Evolutionary conservation across 2,797 vertebrate genomes (phyloP).

Genomic region (Thripadectes ignobilis): DNA sequence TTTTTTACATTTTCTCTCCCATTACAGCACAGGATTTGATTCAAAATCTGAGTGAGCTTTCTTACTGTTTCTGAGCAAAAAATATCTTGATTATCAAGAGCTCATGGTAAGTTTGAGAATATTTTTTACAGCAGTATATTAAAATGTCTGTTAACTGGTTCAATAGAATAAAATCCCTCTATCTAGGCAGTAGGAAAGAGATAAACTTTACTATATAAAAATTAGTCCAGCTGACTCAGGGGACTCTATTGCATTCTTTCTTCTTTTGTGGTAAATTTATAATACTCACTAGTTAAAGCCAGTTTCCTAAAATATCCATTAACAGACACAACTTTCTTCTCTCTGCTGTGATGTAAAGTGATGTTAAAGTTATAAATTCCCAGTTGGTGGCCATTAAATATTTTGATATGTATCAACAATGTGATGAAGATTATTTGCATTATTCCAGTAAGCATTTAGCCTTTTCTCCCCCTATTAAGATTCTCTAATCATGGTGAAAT

Average conservation of each 20-base stretch:
- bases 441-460: not conserved
- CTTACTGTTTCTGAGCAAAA: not conserved
- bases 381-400: not conserved
- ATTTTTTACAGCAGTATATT: not conserved
- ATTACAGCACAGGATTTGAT: not conserved
- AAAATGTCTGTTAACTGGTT: not conserved
- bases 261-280: not conserved
- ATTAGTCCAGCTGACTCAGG: not conserved
- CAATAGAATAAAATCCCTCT: not conserved
- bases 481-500: slow-evolving; percentile 31
- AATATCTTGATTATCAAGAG: not conserved
- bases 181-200: not conserved
- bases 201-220: not conserved
- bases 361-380: slow-evolving; percentile 9
- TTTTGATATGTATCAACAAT: not conserved
- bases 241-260: not conserved
- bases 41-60: not conserved
- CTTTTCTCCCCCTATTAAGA: not conserved
- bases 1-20: not conserved
- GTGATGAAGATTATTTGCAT: slow-evolving; percentile 52
- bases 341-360: not conserved
- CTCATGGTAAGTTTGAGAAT: not conserved
- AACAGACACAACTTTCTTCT: not conserved
- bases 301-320: not conserved
- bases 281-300: not conserved